Evolutionary conservation across 2,888 invertebrate genomes (phyloP).

Genomic region (Temnothorax rugatulus): DNA sequence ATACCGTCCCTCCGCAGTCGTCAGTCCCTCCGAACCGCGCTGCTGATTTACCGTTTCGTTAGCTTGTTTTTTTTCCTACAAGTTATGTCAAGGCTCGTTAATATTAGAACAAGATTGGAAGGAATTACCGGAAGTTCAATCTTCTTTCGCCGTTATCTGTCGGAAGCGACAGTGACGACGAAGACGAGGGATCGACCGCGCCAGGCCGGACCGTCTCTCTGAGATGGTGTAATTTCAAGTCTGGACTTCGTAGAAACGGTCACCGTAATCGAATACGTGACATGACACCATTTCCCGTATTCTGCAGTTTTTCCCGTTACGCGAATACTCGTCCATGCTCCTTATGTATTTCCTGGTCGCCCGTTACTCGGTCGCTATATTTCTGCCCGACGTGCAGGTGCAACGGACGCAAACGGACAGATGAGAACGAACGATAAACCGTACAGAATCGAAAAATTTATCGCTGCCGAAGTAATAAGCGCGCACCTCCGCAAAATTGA

Average conservation of each 20-base stretch:
- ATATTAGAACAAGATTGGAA: not conserved
- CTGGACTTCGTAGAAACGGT: constrained; percentile 67
- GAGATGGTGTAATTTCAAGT: constrained; percentile 74
- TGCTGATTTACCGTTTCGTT: not conserved
- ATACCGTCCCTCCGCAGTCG: not conserved
- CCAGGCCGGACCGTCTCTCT: constrained; percentile 25
- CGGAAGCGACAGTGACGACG: constrained; percentile 42
- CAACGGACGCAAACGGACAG: constrained; percentile 49
- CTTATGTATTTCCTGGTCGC: constrained; percentile 50
- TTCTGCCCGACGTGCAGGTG: constrained; percentile 40
- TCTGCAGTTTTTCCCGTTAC: constrained; percentile 60
- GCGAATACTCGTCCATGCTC: constrained; percentile 51
- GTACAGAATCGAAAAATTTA: constrained; percentile 47
- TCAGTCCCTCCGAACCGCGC: not conserved
- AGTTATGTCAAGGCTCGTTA: constrained; percentile 12
- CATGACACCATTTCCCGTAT: constrained; percentile 77
- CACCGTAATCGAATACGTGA: constrained; percentile 83
- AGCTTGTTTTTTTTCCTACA: not conserved
- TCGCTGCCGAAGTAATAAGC: constrained; percentile 39
- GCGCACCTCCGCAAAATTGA: constrained; percentile 35
- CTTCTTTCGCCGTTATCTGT: constrained; percentile 54
- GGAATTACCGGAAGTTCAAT: constrained; percentile 49
- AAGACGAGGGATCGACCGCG: constrained; percentile 11
- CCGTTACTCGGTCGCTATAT: constrained; percentile 27
- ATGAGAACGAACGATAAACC: constrained; percentile 54